phyloP scores from a whole-genome alignment of 2,797 vertebrate genomes.

The Helostoma temminkii region DNA sequence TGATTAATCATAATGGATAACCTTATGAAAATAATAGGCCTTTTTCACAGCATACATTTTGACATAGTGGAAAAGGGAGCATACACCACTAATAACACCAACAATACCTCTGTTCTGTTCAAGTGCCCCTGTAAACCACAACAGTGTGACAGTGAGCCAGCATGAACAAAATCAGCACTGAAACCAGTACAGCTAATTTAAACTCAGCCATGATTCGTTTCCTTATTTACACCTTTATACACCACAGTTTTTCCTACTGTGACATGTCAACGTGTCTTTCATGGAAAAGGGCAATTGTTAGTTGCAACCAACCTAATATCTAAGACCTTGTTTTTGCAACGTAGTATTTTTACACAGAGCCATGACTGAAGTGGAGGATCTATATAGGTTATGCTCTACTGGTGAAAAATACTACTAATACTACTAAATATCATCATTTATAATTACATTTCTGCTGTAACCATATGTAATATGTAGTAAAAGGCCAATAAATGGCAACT shows the following conservation, averaged over 20 bases:
- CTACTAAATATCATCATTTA: neutral
- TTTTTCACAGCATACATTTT: neutral
- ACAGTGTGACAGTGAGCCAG: neutral
- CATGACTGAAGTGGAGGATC: neutral
- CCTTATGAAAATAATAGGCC: neutral
- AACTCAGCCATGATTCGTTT: neutral
- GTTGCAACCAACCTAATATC: neutral
- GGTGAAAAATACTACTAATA: neutral
- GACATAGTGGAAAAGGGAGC: neutral
- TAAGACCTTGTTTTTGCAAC: neutral
- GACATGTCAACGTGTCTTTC: neutral
- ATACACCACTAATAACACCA: neutral
- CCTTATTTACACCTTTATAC: neutral
- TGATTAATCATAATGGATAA: neutral
- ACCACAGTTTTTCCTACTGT: neutral
- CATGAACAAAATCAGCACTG: neutral
- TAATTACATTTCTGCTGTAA: neutral
- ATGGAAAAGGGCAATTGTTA: neutral
- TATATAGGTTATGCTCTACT: neutral
- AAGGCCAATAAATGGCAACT: neutral
- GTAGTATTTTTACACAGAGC: neutral
- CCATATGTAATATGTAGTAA: neutral
- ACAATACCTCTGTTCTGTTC: neutral
- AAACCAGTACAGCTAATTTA: too few relatives aligned
- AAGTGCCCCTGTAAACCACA: neutral